Evolutionary conservation across 2,113 vertebrate species (phyloP), one percentile per base, ranked within the genome.

Genomic region (Oreochromis niloticus): DNA sequence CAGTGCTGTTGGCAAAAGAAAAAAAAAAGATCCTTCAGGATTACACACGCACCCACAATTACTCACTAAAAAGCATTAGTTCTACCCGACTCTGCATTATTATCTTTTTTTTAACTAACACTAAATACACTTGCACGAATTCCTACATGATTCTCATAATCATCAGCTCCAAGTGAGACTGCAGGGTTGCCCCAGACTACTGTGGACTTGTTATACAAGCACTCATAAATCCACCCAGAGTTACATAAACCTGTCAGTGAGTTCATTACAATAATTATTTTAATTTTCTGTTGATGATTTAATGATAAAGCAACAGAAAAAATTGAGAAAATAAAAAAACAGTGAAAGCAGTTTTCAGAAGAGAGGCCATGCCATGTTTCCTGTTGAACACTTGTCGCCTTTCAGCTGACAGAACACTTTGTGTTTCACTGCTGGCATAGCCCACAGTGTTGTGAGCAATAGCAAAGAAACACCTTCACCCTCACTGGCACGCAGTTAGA

Each of bases 201-300:
- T 88, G 89, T 85, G 34, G 89, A 85, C 81, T 90, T 89, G 86
- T 93, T 94, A 87, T 86, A 89, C 91, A 94, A 90, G 85, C 89
- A 48, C 80, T 90, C 90, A 85, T 93, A 93, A 95, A 95, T 95
- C 85, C 83, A 87, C 87, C 89, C 85, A 81, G 84, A 93, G 87
- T 92, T 93, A 80, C 86, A 93, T 95, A 90, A 96, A 95, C 83
- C 92, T 95, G 94, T 95, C 93, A 93, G 85, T 90, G 88, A 66
- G 88, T 93, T 94, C 89, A 93, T 96, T 94, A 93, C 87, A 85
- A 93, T 96, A 95, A 96, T 96, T 95, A 92, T 90, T 90, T 94
- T 93, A 94, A 95, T 95, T 94, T 94, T 94, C 84, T 95, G 92
- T 94, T 94, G 93, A 95, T 92, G 92, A 96, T 93, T 95, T 94